Evolutionary conservation across 1,140 invertebrate genomes (phyloP).

Genomic region (Pinna nobilis): DNA sequence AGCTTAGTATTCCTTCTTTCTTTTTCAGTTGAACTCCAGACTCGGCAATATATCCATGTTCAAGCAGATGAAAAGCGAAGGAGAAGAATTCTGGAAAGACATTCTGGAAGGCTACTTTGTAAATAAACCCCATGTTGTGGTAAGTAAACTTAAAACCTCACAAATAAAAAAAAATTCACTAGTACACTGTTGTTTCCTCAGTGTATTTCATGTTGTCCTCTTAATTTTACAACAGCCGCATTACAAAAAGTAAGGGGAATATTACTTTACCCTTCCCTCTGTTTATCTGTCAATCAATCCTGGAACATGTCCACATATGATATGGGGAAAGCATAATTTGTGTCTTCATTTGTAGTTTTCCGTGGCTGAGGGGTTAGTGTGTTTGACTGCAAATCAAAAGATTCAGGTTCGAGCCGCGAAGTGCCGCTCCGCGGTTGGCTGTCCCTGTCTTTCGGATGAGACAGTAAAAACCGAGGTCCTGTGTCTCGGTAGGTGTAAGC

Average conservation of each 20-base stretch:
- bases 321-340: no score
- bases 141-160: constrained; percentile 45
- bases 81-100: constrained; percentile 82
- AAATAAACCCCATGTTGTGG: constrained; percentile 74
- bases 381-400: no score
- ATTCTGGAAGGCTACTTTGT: constrained; percentile 84
- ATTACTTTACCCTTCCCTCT: background rate
- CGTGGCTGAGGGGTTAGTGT: no score
- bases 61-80: constrained; percentile 80
- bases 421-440: no score
- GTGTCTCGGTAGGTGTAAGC: no score
- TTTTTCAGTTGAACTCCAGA: constrained; percentile 78
- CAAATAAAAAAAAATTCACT: background rate
- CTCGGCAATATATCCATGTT: constrained; percentile 83
- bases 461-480: no score
- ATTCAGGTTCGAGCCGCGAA: no score
- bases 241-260: no score
- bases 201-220: no score
- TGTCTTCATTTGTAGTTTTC: no score
- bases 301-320: background rate
- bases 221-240: no score
- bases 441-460: no score
- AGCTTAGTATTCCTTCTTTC: background rate
- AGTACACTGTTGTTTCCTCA: background rate
- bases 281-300: background rate